Percentiles rank a stretch among this genome's conserved stretches.
Conservation (phyloP, 2,797 vertebrate species). For the Bradypodion pumilum region DNA sequence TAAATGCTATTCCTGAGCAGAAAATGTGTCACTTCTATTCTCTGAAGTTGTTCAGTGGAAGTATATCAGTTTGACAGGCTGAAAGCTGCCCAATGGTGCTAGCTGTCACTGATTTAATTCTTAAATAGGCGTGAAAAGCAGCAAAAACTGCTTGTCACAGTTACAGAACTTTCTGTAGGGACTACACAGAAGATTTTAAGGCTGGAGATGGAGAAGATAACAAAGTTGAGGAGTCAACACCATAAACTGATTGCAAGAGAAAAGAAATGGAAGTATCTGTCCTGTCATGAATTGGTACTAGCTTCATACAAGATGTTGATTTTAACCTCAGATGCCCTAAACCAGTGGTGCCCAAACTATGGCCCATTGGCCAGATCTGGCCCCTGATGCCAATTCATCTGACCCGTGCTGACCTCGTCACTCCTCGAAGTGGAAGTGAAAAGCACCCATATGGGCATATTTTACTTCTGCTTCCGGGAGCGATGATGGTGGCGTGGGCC, state of each 20-base stretch:
- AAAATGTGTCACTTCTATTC: not conserved
- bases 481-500: too few relatives aligned
- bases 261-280: not conserved
- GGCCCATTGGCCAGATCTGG: too few relatives aligned
- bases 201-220: not conserved
- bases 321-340: not conserved
- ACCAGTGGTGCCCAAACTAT: too few relatives aligned
- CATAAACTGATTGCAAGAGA: not conserved
- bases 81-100: not conserved
- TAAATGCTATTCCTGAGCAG: conserved; percentile 4
- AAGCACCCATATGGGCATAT: too few relatives aligned
- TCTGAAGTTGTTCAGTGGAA: not conserved
- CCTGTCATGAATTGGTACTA: not conserved
- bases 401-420: too few relatives aligned
- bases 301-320: not conserved
- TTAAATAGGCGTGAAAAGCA: not conserved
- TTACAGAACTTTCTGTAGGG: not conserved
- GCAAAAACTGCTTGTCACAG: not conserved
- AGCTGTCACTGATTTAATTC: not conserved
- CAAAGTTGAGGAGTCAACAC: not conserved
- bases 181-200: not conserved
- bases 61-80: conserved; percentile 2
- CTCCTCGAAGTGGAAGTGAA: too few relatives aligned
- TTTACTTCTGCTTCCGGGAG: too few relatives aligned
- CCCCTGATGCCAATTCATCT: too few relatives aligned